These are phyloP conservation scores for Diabrotica virgifera DNA, from an alignment of 1,140 invertebrate species.

Conservation along the genomic window DNA sequence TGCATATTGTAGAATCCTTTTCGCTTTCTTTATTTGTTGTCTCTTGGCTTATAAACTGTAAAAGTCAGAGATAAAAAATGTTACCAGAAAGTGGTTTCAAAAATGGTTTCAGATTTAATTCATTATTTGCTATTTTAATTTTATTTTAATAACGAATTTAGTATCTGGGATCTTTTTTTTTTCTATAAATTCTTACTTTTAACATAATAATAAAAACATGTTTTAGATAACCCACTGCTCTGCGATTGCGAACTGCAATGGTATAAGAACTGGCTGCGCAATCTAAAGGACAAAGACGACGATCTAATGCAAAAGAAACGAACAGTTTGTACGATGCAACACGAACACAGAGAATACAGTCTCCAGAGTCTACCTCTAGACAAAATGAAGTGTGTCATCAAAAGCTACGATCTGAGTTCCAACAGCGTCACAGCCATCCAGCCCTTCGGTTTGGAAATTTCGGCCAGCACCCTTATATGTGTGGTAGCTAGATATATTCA, in stretches of 20 bases:
- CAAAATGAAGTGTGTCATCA: slow-evolving; percentile 74
- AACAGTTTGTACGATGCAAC: slow-evolving; percentile 71
- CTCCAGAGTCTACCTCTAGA: slow-evolving; percentile 76
- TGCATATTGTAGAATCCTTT: too few relatives aligned
- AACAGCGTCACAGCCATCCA: slow-evolving; percentile 17
- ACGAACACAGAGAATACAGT: slow-evolving; percentile 75
- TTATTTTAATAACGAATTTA: too few relatives aligned
- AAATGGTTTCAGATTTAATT: too few relatives aligned
- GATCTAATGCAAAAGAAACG: slow-evolving; percentile 83
- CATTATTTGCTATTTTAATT: too few relatives aligned
- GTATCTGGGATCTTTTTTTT: too few relatives aligned
- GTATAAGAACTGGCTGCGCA: slow-evolving; percentile 77
- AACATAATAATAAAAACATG: too few relatives aligned
- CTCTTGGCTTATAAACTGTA: too few relatives aligned
- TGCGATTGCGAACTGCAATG: slow-evolving; percentile 86
- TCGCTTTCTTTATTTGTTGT: too few relatives aligned
- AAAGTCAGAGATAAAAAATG: too few relatives aligned
- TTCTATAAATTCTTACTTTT: too few relatives aligned
- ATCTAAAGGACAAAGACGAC: slow-evolving; percentile 72
- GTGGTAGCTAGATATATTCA: slow-evolving; percentile 27
- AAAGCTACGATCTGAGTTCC: slow-evolving; percentile 50
- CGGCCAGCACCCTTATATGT: slow-evolving; percentile 19
- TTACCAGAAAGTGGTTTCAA: too few relatives aligned
- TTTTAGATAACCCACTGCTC: slow-evolving; percentile 79
- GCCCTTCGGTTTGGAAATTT: neutral